phyloP scores from a whole-genome alignment of 2,113 vertebrate genomes.

The Aythya baeri region DNA sequence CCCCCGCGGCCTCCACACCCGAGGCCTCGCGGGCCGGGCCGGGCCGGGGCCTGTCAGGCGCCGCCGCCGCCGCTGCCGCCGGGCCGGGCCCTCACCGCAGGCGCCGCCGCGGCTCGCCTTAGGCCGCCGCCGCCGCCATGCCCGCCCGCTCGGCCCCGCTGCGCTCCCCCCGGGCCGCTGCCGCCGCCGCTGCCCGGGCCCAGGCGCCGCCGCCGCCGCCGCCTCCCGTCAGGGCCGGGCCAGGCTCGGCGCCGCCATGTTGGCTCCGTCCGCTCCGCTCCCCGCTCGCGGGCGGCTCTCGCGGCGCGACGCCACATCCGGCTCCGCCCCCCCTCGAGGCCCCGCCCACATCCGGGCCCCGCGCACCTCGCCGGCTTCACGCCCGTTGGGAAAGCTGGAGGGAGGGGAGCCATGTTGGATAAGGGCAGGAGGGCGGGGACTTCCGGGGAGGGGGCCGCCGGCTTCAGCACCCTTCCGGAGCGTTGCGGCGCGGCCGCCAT shows the following conservation, averaged over 20 bases:
- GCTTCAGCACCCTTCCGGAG: background rate
- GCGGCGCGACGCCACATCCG: background rate
- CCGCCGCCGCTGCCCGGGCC: background rate
- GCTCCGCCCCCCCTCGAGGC: background rate
- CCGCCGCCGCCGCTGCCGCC: background rate
- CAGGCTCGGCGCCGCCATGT: conserved; percentile 6
- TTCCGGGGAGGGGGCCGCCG: background rate
- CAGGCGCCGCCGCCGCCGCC: background rate
- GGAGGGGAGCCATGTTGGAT: background rate
- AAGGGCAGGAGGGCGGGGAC: background rate
- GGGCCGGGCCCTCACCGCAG: background rate
- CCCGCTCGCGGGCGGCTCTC: background rate
- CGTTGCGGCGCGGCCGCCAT: background rate
- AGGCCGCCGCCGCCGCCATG: background rate
- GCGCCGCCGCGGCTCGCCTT: background rate
- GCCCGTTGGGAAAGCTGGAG: background rate
- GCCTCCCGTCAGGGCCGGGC: background rate
- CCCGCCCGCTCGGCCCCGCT: background rate
- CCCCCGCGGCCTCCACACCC: background rate
- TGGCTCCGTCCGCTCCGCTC: conserved; percentile 18
- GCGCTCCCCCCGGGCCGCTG: background rate
- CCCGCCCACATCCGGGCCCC: background rate
- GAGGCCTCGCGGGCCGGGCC: background rate
- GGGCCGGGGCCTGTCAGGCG: background rate
- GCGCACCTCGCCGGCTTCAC: background rate